A percentile compares a stretch with the other conserved stretches of the same genome.
These are phyloP conservation scores for Anoncus sp. DNA, from an alignment of 2,888 invertebrate genomes.

Conservation along the genomic window DNA sequence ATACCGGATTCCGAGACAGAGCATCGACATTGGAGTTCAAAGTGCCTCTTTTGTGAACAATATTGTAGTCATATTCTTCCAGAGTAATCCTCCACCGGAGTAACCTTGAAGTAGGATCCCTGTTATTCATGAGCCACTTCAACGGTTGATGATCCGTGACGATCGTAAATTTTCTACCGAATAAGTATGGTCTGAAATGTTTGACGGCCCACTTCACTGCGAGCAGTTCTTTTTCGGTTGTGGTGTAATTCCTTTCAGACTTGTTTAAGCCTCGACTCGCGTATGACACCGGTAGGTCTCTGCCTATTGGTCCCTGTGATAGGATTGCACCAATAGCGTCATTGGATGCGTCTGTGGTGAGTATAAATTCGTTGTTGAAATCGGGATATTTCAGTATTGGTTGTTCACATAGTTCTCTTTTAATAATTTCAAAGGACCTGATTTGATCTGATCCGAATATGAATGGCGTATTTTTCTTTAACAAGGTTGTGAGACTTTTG, in stretches of 20 bases:
- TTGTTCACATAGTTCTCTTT: not conserved
- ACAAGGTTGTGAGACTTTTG: slow-evolving; percentile 33
- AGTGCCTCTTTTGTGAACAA: slow-evolving; percentile 71
- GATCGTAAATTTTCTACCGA: slow-evolving; percentile 64
- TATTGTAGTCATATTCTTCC: slow-evolving; percentile 73
- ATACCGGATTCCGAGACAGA: slow-evolving; percentile 45
- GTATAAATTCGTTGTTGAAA: slow-evolving; percentile 66
- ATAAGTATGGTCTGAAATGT: slow-evolving; percentile 67
- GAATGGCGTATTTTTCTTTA: slow-evolving; percentile 14
- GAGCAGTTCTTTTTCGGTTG: slow-evolving; percentile 67
- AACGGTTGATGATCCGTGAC: slow-evolving; percentile 74
- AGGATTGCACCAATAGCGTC: slow-evolving; percentile 73
- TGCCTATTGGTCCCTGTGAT: slow-evolving; percentile 67
- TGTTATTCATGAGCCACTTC: slow-evolving; percentile 69
- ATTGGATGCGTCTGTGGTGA: slow-evolving; percentile 73
- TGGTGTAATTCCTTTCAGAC: slow-evolving; percentile 53
- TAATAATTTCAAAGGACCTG: slow-evolving; percentile 19
- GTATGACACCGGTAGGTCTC: slow-evolving; percentile 75
- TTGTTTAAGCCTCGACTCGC: slow-evolving; percentile 69
- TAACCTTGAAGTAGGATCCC: slow-evolving; percentile 58
- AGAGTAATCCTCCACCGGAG: slow-evolving; percentile 66
- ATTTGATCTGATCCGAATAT: slow-evolving; percentile 2
- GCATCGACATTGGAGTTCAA: slow-evolving; percentile 73
- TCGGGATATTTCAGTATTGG: slow-evolving; percentile 68
- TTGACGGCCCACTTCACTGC: slow-evolving; percentile 64